Percentiles rank a stretch among this genome's conserved stretches.
Evolutionary conservation across 2,797 vertebrate species (phyloP).

Genomic region (Phylloscopus collybita): DNA sequence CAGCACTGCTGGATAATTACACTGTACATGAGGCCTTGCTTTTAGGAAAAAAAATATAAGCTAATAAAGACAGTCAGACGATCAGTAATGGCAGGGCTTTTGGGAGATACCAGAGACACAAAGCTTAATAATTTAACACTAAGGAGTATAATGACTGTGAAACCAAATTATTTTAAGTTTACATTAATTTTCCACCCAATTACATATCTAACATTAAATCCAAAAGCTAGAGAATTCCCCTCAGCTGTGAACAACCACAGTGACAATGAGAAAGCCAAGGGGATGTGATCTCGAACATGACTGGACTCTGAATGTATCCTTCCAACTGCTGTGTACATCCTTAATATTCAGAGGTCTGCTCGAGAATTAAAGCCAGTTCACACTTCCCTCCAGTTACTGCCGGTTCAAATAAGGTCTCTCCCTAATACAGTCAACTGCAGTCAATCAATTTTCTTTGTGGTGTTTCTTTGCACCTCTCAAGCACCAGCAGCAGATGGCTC

Average conservation of each 20-base stretch:
- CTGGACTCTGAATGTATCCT: not conserved
- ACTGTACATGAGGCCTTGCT: slow-evolving; percentile 51
- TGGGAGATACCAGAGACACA: slow-evolving; percentile 43
- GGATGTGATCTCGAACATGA: slow-evolving; percentile 14
- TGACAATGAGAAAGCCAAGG: not conserved
- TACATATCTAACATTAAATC: slow-evolving; percentile 31
- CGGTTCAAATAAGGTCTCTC: slow-evolving; percentile 48
- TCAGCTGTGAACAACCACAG: not conserved
- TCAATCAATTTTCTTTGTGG: slow-evolving; percentile 23
- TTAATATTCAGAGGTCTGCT: slow-evolving; percentile 48
- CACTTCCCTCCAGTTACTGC: slow-evolving; percentile 26
- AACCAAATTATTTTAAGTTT: slow-evolving; percentile 53
- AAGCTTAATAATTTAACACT: slow-evolving; percentile 54
- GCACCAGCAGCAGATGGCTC: slow-evolving; percentile 41
- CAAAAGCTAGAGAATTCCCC: slow-evolving; percentile 24
- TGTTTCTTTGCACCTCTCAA: slow-evolving; percentile 36
- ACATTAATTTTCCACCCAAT: slow-evolving; percentile 59
- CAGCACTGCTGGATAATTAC: slow-evolving; percentile 59
- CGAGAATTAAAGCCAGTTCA: slow-evolving; percentile 44
- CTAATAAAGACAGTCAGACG: slow-evolving; percentile 54
- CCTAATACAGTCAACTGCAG: slow-evolving; percentile 25
- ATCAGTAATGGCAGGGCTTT: slow-evolving; percentile 32
- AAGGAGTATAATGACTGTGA: slow-evolving; percentile 29
- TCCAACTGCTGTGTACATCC: slow-evolving; percentile 8
- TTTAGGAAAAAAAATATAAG: slow-evolving; percentile 65